Conservation (phyloP, 2,888 invertebrate genomes). For the Oxystoma pomonae region DNA sequence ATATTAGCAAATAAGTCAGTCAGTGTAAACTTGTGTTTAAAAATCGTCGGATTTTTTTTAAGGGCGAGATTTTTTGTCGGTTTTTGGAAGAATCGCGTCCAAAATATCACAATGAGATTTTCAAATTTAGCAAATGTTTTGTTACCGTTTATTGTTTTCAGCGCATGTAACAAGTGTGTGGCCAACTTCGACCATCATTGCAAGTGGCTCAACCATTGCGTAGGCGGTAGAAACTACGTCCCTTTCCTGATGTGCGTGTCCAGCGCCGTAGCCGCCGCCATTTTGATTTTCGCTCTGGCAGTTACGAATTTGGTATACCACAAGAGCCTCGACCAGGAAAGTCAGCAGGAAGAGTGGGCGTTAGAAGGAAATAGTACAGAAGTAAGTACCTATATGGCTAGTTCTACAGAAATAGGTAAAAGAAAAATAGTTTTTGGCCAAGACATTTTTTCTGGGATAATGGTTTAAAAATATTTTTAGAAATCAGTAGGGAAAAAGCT, state of each 20-base stretch:
- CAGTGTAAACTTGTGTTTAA: too few relatives aligned
- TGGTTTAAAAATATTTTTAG: too few relatives aligned
- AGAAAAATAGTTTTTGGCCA: too few relatives aligned
- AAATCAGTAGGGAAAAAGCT: too few relatives aligned
- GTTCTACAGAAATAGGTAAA: too few relatives aligned
- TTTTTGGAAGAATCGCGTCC: too few relatives aligned
- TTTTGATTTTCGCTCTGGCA: conserved; percentile 66
- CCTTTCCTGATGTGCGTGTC: conserved; percentile 77
- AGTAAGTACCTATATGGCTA: background rate
- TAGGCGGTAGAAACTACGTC: conserved; percentile 86
- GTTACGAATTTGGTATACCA: conserved; percentile 66
- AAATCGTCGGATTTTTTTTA: too few relatives aligned
- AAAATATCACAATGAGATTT: too few relatives aligned
- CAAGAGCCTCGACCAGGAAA: conserved; percentile 18
- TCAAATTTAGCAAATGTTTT: too few relatives aligned
- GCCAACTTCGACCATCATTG: conserved; percentile 95
- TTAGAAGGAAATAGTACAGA: background rate
- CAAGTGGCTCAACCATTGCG: conserved; percentile 98
- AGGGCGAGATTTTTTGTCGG: too few relatives aligned
- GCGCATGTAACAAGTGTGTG: conserved; percentile 96
- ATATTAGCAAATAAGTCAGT: too few relatives aligned
- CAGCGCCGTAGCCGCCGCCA: conserved; percentile 69
- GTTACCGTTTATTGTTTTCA: conserved; percentile 34
- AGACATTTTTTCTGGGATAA: too few relatives aligned
- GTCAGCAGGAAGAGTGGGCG: conserved; percentile 38